phyloP scores from a whole-genome alignment of 2,113 vertebrate species.

The Myrmophylax atrothorax region DNA sequence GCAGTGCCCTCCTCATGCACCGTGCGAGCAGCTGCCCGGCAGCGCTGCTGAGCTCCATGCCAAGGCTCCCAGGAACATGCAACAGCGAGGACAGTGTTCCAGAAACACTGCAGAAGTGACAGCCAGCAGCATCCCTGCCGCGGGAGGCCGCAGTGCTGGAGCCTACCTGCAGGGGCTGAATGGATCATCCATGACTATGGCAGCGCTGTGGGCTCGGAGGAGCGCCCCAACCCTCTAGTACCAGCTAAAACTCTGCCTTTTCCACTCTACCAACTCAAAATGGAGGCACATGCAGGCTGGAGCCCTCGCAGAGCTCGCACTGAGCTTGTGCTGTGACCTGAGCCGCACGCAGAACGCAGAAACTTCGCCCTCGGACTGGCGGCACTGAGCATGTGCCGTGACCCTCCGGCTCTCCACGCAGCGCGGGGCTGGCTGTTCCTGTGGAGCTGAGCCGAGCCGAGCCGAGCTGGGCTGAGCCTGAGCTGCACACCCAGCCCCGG shows the following conservation, averaged over 20 bases:
- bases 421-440: slow-evolving; percentile 78
- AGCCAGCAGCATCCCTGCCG: slow-evolving; percentile 36
- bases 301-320: slow-evolving; percentile 84
- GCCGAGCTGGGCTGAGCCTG: too few relatives aligned
- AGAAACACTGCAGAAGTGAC: slow-evolving; percentile 53
- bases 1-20: slow-evolving; percentile 26
- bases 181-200: slow-evolving; percentile 92
- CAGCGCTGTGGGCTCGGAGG: slow-evolving; percentile 73
- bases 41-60: background rate
- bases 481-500: too few relatives aligned
- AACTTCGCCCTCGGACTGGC: slow-evolving; percentile 85
- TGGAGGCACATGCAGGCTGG: slow-evolving; percentile 93
- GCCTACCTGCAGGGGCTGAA: slow-evolving; percentile 97
- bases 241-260: slow-evolving; percentile 76
- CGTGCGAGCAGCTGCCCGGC: background rate
- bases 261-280: slow-evolving; percentile 92
- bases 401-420: slow-evolving; percentile 80
- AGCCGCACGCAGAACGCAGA: slow-evolving; percentile 91
- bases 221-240: slow-evolving; percentile 39
- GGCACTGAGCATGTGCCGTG: slow-evolving; percentile 99
- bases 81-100: slow-evolving; percentile 42
- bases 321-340: slow-evolving; percentile 99
- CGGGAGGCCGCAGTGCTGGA: slow-evolving; percentile 65
- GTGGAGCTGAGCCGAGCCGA: slow-evolving; percentile 73
- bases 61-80: slow-evolving; percentile 55